Conservation (phyloP, 2,888 invertebrate genomes). For the Drosophila suboccidentalis region DNA sequence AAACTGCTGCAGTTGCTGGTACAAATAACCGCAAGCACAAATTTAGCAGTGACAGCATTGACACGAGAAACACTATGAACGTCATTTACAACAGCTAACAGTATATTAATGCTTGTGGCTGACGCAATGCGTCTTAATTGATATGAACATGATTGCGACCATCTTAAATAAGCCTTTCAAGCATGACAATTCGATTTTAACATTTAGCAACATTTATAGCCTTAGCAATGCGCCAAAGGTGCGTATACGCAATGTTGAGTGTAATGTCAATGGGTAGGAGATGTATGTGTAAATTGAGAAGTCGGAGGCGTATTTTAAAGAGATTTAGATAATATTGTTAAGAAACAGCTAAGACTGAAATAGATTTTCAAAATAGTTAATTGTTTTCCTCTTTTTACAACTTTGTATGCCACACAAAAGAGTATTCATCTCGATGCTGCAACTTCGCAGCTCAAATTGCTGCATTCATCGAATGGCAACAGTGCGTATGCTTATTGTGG, state of each 20-base stretch:
- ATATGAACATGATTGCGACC: constrained; percentile 12
- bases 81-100: constrained; percentile 26
- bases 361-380: background rate
- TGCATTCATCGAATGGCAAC: constrained; percentile 29
- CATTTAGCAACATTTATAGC: too few relatives aligned
- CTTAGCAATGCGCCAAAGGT: background rate
- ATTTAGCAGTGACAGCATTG: constrained; percentile 21
- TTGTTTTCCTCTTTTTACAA: background rate
- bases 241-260: background rate
- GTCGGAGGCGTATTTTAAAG: too few relatives aligned
- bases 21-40: constrained; percentile 50
- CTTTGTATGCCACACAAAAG: background rate
- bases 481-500: constrained; percentile 74
- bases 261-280: too few relatives aligned
- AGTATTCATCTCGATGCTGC: background rate
- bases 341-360: too few relatives aligned
- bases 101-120: constrained; percentile 57
- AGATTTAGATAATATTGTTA: too few relatives aligned
- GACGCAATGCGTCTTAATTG: constrained; percentile 66
- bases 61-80: background rate
- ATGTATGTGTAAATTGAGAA: too few relatives aligned
- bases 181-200: too few relatives aligned
- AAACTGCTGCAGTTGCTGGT: constrained; percentile 26
- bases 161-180: background rate
- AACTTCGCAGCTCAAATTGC: constrained; percentile 8